Base-by-base conservation (phyloP, 2,888 invertebrate species). In the Drosophila rubida region DNA sequence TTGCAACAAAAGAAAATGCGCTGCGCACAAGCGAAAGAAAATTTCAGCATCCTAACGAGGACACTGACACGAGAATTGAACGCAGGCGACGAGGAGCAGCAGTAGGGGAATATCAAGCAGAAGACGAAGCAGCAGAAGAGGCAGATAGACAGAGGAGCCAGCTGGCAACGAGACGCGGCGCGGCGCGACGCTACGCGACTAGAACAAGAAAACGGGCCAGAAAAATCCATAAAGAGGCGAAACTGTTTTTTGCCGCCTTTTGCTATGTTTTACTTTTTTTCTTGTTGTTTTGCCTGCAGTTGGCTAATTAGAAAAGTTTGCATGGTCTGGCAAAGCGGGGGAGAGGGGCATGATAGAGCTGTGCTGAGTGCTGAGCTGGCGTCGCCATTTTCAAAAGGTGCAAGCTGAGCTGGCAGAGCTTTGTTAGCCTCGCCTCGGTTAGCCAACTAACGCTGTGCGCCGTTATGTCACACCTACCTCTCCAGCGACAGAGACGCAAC, bases 401-500 rank as follows among this genome's bases (percentile, higher is more conserved):
- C 50, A 30, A 30, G 30, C 11, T 11, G 11, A 59, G 59, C 61
- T 48, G 50, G 16, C 13, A 58, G 58, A 44, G 57, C 58, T 46
- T 53, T 62, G 35, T 14, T 5, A 50, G 27, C 27, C 27, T 19
- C 19, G 19, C 1, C 19, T 19, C 60, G 45, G 45, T 61, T 70
- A 71, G 75, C 79, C 78, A 78, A 71, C 78, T 78, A 78, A 78
- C 77, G 75, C 46, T 42, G 59, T 61, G 60, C 54, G 63, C 67
- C 71, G 57, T 70, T 88, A 83, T 90, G 91, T 90, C 89, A 90
- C 90, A 91, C 91, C 90, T 91, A 83, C 85, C 77, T 66, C 73
- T 62, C 87, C 83, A 73, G 86, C 87, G 84, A 86, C 85, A 88
- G 90, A 91, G 89, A 90, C 88, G 89, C 91, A 90, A 91, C 91